Evolutionary conservation across 2,797 vertebrate genomes (phyloP), one percentile per base, ranked within the genome.

Genomic region (Falco naumanni): DNA sequence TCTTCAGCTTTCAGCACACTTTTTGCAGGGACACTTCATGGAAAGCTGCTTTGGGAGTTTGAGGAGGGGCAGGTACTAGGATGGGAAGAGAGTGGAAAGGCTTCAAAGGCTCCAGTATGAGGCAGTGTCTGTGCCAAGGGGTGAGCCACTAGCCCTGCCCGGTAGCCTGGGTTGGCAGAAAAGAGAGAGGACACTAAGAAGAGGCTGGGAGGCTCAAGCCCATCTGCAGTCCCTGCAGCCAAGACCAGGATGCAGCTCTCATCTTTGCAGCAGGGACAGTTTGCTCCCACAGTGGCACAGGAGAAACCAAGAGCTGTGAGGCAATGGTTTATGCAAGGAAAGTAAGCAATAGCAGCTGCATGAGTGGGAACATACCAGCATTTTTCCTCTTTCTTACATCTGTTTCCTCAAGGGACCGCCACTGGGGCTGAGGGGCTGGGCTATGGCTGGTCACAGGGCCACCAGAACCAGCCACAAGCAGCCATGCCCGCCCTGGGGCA

Each of bases 401-500:
- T 4, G 1, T 13, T 51, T 63, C 37, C 34, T 53, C 1, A 1
- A 53, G 53, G 22, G 3, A 4, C 37, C 45, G 7, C 20, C 43
- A 13, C 9, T 1, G 1, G 21, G 25, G 21, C 56, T 41, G 65
- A 16, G 28, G 29, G 34, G 13, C 31, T 6, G 8, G 37, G 31
- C 24, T 31, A 25, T 31, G 37, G 29, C 4, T 8, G 6, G 28
- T 41, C 34, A 25, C 15, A 15, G 43, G 4, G 9, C 28, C 33
- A 5, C 39, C 5, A 1, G 53, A 84, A 39, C 22, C 11, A 5
- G 33, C 13, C 6, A 5, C 31, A 48, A 50, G 31, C 9, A 0
- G 20, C 37, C 3, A 1, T 25, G 28, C 13, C 45, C 10, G 0
- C 33, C 22, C 17, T 6, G 20, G 5, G 17, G 45, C 51, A 37